These are phyloP conservation scores for Silvanus unidentatus DNA, from an alignment of 2,888 invertebrate genomes.

Conservation along the genomic window DNA sequence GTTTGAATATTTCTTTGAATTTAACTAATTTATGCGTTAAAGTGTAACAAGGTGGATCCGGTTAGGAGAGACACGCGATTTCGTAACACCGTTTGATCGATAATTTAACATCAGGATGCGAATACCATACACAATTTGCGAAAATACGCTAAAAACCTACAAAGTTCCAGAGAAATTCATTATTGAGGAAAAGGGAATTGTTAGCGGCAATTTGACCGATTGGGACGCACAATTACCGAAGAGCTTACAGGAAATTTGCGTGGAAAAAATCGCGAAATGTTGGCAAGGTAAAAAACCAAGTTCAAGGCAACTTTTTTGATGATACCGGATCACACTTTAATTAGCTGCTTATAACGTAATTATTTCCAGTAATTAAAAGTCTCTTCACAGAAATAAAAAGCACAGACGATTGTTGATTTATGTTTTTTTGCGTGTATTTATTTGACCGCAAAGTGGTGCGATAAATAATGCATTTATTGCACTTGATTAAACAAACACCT, in stretches of 20 bases:
- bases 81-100: background rate
- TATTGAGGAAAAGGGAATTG: constrained; percentile 9
- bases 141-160: constrained; percentile 30
- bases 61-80: too few relatives aligned
- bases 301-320: too few relatives aligned
- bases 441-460: too few relatives aligned
- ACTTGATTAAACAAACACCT: too few relatives aligned
- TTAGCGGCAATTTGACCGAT: constrained; percentile 24
- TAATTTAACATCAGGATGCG: constrained; percentile 21
- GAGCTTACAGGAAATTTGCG: constrained; percentile 28
- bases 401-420: too few relatives aligned
- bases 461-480: too few relatives aligned
- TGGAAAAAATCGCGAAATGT: constrained; percentile 30
- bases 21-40: background rate
- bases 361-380: too few relatives aligned
- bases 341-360: too few relatives aligned
- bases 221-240: constrained; percentile 27
- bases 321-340: too few relatives aligned
- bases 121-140: constrained; percentile 28
- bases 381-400: too few relatives aligned
- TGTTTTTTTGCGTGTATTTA: too few relatives aligned
- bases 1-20: too few relatives aligned
- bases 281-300: constrained; percentile 28
- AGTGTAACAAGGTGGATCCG: background rate
- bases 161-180: constrained; percentile 13